Evolutionary conservation across 1,140 invertebrate species (phyloP).

Genomic region (Reticulitermes speratus): DNA sequence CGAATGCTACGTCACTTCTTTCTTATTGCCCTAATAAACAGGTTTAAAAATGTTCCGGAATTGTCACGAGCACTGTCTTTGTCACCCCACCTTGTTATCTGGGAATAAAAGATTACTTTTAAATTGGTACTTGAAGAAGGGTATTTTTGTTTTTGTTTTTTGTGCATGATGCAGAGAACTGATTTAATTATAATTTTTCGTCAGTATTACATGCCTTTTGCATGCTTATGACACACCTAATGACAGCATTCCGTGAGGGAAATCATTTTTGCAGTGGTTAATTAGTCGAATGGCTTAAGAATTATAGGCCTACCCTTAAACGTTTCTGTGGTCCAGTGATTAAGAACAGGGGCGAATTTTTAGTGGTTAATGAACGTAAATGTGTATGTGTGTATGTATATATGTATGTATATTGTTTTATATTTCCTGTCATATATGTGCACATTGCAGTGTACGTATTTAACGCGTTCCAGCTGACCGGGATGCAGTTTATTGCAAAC

Average conservation of each 20-base stretch:
- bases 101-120: background rate
- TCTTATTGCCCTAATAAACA: background rate
- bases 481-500: no score
- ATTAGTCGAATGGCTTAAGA: background rate
- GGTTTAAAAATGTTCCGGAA: background rate
- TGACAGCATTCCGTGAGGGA: background rate
- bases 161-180: background rate
- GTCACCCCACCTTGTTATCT: background rate
- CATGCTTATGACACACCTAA: background rate
- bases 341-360: no score
- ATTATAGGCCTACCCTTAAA: no score
- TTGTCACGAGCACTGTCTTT: background rate
- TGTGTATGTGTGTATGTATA: no score
- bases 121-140: background rate
- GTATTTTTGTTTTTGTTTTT: background rate
- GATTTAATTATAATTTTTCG: background rate
- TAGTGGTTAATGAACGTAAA: no score
- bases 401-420: no score
- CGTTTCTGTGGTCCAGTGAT: no score
- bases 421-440: no score
- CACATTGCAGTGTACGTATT: no score
- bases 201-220: background rate
- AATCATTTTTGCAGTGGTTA: background rate
- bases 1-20: background rate
- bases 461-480: no score